phyloP scores from a whole-genome alignment of 2,113 vertebrate genomes.

The Agelaius phoeniceus region DNA sequence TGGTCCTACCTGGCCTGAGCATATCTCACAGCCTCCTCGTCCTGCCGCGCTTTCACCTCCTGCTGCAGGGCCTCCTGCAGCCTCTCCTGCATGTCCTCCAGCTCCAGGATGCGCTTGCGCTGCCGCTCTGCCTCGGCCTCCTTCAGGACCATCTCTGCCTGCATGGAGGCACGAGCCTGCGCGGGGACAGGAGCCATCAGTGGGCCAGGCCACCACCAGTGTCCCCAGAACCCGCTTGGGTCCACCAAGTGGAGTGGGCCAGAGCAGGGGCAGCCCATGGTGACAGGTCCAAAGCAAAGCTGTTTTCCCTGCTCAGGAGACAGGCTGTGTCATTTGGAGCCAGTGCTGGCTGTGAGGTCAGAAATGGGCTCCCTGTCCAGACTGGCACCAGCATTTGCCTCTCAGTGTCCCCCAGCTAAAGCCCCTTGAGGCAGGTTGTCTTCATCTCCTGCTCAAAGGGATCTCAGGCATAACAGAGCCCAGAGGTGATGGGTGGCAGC shows the following conservation, averaged over 20 bases:
- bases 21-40: constrained; percentile 88
- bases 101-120: constrained; percentile 87
- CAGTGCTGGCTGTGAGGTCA: background rate
- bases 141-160: constrained; percentile 92
- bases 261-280: background rate
- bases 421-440: background rate
- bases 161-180: constrained; percentile 92
- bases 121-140: constrained; percentile 89
- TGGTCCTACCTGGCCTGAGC: constrained; percentile 86
- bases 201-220: background rate
- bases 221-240: background rate
- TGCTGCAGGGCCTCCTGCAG: constrained; percentile 91
- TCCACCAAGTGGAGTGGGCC: accelerated
- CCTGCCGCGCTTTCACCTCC: constrained; percentile 89
- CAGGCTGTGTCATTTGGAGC: background rate
- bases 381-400: background rate
- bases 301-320: background rate
- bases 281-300: background rate
- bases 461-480: background rate
- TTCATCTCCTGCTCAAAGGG: background rate
- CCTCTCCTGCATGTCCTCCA: constrained; percentile 91
- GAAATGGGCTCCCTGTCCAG: background rate
- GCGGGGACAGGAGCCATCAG: background rate
- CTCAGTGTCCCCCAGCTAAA: background rate
- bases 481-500: background rate